phyloP scores from a whole-genome alignment of 2,113 vertebrate genomes.

The Megaceryle torquata region DNA sequence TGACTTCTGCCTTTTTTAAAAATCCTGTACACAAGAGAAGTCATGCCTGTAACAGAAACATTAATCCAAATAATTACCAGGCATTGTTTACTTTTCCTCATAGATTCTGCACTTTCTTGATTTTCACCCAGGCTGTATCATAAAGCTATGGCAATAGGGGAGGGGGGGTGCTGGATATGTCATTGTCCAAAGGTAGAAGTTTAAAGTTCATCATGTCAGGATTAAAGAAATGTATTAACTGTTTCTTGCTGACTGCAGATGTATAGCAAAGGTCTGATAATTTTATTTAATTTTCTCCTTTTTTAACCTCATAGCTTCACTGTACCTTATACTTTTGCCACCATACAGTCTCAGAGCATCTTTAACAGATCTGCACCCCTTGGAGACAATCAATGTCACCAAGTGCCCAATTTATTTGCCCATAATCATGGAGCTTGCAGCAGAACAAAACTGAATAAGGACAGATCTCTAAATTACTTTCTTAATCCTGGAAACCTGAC shows the following conservation, averaged over 20 bases:
- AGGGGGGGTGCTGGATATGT: neutral
- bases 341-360: neutral
- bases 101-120: neutral
- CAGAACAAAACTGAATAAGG: neutral
- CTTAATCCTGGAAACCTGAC: neutral
- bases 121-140: neutral
- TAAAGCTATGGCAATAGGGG: neutral
- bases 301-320: neutral
- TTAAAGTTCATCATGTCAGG: constrained; percentile 25
- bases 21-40: constrained; percentile 25
- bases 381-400: constrained; percentile 15
- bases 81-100: constrained; percentile 36
- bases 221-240: constrained; percentile 16
- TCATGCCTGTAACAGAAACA: constrained; percentile 44
- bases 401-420: neutral
- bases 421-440: neutral
- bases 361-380: neutral
- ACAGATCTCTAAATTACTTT: neutral
- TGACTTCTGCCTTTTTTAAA: constrained; percentile 57
- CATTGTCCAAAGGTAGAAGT: neutral
- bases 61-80: constrained; percentile 53
- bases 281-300: neutral
- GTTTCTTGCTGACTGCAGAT: constrained; percentile 22
- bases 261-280: constrained; percentile 17
- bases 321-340: neutral